phyloP scores from a whole-genome alignment of 2,888 invertebrate species.

The Dendrolimus houi region DNA sequence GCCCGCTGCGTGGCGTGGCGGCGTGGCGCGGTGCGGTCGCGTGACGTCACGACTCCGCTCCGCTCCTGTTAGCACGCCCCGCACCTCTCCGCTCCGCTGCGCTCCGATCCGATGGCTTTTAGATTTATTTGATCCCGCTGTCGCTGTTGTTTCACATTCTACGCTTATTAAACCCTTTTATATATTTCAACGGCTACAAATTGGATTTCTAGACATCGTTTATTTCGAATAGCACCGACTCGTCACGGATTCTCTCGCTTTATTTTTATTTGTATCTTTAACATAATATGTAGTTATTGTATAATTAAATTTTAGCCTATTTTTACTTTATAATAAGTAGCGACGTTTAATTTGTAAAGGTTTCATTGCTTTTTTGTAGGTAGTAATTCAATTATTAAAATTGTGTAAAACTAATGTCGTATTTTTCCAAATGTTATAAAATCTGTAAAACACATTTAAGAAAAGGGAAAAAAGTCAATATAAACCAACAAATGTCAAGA shows the following conservation, averaged over 20 bases:
- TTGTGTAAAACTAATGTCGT: too few relatives aligned
- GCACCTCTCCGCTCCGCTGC: not conserved
- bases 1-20: slow-evolving; percentile 1
- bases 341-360: too few relatives aligned
- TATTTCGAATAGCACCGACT: not conserved
- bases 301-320: too few relatives aligned
- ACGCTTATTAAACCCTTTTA: not conserved
- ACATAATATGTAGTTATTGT: too few relatives aligned
- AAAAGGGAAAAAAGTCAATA: too few relatives aligned
- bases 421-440: too few relatives aligned
- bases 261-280: too few relatives aligned
- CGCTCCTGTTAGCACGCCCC: not conserved
- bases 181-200: not conserved
- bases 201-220: not conserved
- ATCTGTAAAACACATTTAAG: too few relatives aligned
- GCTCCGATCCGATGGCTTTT: not conserved
- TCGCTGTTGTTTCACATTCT: not conserved
- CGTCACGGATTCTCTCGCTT: not conserved
- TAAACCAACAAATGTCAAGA: too few relatives aligned
- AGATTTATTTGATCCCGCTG: not conserved
- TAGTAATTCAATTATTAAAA: too few relatives aligned
- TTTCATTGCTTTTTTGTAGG: too few relatives aligned
- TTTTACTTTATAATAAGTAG: too few relatives aligned
- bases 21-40: not conserved
- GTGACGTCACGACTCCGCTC: not conserved